phyloP scores from a whole-genome alignment of 2,113 vertebrate genomes.

The Chauna torquata region DNA sequence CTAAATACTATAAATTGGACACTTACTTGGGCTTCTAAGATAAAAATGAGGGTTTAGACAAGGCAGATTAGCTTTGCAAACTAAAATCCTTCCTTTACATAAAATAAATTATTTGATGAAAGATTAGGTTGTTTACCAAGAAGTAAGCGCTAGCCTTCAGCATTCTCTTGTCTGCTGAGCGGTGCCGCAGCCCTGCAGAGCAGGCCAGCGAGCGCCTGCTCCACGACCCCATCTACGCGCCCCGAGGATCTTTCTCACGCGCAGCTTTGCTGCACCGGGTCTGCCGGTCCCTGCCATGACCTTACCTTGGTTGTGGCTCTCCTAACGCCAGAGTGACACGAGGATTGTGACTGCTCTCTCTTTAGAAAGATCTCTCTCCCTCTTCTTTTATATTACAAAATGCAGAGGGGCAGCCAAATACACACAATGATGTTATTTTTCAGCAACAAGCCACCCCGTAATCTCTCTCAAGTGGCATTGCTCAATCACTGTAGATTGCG shows the following conservation, averaged over 20 bases:
- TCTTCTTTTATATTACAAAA: no score
- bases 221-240: neutral
- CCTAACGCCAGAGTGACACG: accelerated
- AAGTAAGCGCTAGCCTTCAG: neutral
- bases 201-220: accelerated
- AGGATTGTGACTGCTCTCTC: accelerated
- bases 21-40: slow-evolving; percentile 28
- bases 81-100: slow-evolving; percentile 8
- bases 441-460: neutral
- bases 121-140: neutral
- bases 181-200: accelerated
- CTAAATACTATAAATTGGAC: slow-evolving; percentile 14
- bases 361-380: neutral
- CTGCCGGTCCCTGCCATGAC: neutral
- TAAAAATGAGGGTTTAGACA: slow-evolving; percentile 22
- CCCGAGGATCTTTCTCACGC: accelerated
- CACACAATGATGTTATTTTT: accelerated
- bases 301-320: accelerated
- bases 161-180: accelerated
- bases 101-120: slow-evolving; percentile 24
- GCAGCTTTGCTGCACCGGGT: accelerated
- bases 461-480: accelerated
- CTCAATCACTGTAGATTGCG: neutral
- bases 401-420: neutral
- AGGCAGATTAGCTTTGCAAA: slow-evolving; percentile 24